Evolutionary conservation across 2,113 vertebrate genomes (phyloP).

Genomic region (Paradoxurus hermaphroditus): DNA sequence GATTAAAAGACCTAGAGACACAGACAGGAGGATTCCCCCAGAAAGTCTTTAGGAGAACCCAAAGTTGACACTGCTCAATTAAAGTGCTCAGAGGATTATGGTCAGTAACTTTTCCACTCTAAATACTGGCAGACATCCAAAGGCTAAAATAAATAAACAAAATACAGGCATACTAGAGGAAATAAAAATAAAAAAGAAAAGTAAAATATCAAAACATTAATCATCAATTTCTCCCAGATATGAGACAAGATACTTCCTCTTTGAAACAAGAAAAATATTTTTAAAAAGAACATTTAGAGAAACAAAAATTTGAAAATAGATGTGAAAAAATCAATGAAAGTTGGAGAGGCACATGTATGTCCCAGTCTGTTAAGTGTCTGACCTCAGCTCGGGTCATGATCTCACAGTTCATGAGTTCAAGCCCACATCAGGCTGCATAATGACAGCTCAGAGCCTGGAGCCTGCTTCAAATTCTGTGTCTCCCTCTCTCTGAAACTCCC

Average conservation of each 20-base stretch:
- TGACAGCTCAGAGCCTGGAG: no score
- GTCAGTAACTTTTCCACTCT: neutral
- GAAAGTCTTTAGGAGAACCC: neutral
- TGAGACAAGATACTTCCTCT: neutral
- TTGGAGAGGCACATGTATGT: no score
- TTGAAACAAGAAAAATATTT: neutral
- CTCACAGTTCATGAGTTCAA: no score
- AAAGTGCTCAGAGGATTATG: neutral
- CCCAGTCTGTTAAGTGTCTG: no score
- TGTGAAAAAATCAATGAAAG: neutral
- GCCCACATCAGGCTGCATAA: no score
- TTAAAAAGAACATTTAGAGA: neutral
- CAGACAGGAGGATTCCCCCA: neutral
- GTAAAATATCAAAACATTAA: neutral
- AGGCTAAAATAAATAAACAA: neutral
- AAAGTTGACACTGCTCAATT: neutral
- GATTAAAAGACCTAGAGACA: neutral
- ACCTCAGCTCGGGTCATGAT: no score
- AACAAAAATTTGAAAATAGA: neutral
- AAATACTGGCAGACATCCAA: neutral
- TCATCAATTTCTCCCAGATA: neutral
- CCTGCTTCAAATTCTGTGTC: no score
- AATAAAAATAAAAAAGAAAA: neutral
- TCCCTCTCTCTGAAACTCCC: no score
- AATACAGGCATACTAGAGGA: neutral